A percentile compares a stretch with the other conserved stretches of the same genome.
These are phyloP conservation scores for Drosophila kepulauana DNA, from an alignment of 1,140 invertebrate species.

Conservation along the genomic window DNA sequence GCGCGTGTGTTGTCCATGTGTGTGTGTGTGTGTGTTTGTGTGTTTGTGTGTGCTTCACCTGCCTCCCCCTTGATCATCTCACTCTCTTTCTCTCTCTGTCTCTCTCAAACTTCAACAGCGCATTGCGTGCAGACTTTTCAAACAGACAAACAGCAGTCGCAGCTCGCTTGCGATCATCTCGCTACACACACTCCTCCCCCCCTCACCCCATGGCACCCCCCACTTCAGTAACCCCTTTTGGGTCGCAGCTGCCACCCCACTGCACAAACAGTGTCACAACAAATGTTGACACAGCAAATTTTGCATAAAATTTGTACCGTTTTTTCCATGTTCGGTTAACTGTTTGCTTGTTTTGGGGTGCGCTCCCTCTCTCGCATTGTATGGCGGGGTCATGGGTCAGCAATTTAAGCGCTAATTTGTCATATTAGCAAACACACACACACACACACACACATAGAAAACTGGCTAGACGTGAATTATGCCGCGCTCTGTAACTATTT, in stretches of 20 bases:
- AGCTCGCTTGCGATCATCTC: slow-evolving; percentile 12
- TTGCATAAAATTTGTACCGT: slow-evolving; percentile 47
- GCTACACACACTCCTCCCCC: no score
- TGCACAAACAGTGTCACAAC: slow-evolving; percentile 58
- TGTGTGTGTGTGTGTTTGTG: slow-evolving; percentile 15
- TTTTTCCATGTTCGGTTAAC: slow-evolving; percentile 19
- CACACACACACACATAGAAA: neutral
- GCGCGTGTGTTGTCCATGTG: slow-evolving; percentile 34
- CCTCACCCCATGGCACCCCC: neutral
- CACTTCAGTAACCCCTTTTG: neutral
- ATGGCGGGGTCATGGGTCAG: slow-evolving; percentile 34
- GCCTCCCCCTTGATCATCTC: neutral
- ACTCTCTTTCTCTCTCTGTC: neutral
- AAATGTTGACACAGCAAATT: slow-evolving; percentile 65
- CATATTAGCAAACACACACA: slow-evolving; percentile 30
- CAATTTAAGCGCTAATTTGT: slow-evolving; percentile 49
- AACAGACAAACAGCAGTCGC: slow-evolving; percentile 42
- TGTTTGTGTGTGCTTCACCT: neutral
- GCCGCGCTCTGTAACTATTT: slow-evolving; percentile 9
- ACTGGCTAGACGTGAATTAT: slow-evolving; percentile 30
- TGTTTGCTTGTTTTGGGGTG: slow-evolving; percentile 22
- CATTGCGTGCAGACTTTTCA: slow-evolving; percentile 71
- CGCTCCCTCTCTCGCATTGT: neutral
- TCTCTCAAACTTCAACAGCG: slow-evolving; percentile 22
- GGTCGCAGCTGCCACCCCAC: slow-evolving; percentile 10